A percentile compares a stretch with the other conserved stretches of the same genome.
phyloP scores from a whole-genome alignment of 2,797 vertebrate species.

The Peromyscus eremicus region DNA sequence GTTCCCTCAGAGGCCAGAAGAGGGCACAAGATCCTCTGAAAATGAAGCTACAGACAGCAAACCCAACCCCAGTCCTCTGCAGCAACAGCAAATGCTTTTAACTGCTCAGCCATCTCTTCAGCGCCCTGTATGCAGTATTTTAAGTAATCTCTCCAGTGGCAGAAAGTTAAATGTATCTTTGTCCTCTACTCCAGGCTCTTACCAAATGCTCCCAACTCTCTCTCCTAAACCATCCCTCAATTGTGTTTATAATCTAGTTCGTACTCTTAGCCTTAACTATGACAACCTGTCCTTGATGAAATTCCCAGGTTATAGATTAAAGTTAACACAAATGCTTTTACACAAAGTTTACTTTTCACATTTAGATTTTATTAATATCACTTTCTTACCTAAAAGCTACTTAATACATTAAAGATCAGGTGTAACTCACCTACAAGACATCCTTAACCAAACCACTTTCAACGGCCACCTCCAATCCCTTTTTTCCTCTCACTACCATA shows the following conservation, averaged over 20 bases:
- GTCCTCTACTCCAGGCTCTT: not conserved
- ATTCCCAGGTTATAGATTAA: constrained; percentile 16
- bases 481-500: not conserved
- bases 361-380: constrained; percentile 51
- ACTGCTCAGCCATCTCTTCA: not conserved
- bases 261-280: not conserved
- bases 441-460: constrained; percentile 37
- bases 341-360: constrained; percentile 55
- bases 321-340: constrained; percentile 28
- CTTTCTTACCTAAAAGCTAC: constrained; percentile 49
- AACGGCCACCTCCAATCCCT: not conserved
- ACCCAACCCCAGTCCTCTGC: not conserved
- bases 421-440: constrained; percentile 24
- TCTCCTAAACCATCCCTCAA: constrained; percentile 22
- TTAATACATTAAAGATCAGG: constrained; percentile 32
- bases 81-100: not conserved
- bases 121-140: not conserved
- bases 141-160: not conserved
- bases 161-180: constrained; percentile 15
- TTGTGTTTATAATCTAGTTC: not conserved
- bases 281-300: not conserved
- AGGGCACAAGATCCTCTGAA: not conserved
- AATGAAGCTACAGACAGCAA: not conserved
- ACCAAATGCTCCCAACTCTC: not conserved
- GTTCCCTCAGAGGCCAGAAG: not conserved